Evolutionary conservation across 1,140 invertebrate species (phyloP).

Genomic region (Nomia melanderi): DNA sequence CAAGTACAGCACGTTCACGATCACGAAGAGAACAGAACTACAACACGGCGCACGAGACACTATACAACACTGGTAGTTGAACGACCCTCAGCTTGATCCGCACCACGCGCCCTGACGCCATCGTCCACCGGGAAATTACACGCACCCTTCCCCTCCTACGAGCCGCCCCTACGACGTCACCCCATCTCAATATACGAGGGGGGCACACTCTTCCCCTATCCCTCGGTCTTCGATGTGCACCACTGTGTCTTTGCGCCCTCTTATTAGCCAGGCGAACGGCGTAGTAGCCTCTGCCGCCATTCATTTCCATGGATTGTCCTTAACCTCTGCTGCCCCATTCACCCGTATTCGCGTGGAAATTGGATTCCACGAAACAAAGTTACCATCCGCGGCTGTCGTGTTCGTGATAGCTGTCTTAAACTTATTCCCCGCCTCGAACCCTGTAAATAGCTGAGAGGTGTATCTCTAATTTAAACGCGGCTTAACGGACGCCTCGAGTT

Average conservation of each 20-base stretch:
- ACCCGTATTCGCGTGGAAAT: slow-evolving; percentile 62
- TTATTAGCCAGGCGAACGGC: slow-evolving; percentile 61
- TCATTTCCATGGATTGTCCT: slow-evolving; percentile 58
- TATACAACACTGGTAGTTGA: slow-evolving; percentile 76
- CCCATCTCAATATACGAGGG: slow-evolving; percentile 66
- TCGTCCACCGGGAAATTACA: slow-evolving; percentile 73
- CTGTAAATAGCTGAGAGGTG: background rate
- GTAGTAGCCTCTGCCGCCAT: slow-evolving; percentile 51
- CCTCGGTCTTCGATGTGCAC: slow-evolving; percentile 52
- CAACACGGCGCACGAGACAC: slow-evolving; percentile 72
- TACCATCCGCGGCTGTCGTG: slow-evolving; percentile 8
- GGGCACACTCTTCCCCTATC: slow-evolving; percentile 51
- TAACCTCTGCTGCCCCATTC: slow-evolving; percentile 62
- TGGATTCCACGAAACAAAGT: slow-evolving; percentile 53
- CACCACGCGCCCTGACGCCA: slow-evolving; percentile 70
- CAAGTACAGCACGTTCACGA: slow-evolving; percentile 72
- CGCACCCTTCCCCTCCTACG: slow-evolving; percentile 55
- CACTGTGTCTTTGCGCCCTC: slow-evolving; percentile 65
- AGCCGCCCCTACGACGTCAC: slow-evolving; percentile 60
- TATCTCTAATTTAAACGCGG: slow-evolving; percentile 7
- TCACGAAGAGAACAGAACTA: slow-evolving; percentile 69
- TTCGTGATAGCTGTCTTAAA: background rate
- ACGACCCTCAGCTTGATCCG: slow-evolving; percentile 71
- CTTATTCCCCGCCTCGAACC: background rate
- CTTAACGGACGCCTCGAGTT: background rate